phyloP scores from a whole-genome alignment of 2,113 vertebrate species.

The Tyto alba region DNA sequence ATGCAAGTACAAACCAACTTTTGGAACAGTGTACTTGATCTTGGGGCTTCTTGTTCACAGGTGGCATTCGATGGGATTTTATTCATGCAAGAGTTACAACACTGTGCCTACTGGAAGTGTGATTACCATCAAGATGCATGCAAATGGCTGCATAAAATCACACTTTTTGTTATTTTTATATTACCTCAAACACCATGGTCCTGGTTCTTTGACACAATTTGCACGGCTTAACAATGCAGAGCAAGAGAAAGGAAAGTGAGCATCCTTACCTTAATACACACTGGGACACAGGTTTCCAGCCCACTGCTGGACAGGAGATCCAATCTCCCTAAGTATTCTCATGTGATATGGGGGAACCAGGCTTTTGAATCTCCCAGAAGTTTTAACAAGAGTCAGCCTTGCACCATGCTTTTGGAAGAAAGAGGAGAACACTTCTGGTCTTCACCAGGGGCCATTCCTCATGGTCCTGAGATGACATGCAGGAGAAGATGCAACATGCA shows the following conservation, averaged over 20 bases:
- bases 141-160: neutral
- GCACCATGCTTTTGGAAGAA: neutral
- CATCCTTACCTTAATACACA: neutral
- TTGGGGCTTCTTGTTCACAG: neutral
- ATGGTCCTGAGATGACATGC: neutral
- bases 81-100: neutral
- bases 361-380: neutral
- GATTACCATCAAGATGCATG: neutral
- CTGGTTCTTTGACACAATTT: neutral
- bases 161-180: neutral
- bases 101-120: neutral
- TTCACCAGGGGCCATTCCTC: neutral
- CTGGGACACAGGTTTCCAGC: neutral
- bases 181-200: neutral
- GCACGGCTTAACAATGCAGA: neutral
- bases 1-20: neutral
- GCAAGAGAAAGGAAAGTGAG: neutral
- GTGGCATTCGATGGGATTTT: neutral
- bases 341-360: neutral
- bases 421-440: neutral
- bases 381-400: neutral
- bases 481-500: neutral
- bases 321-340: neutral
- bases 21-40: neutral
- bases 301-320: neutral